Conservation (phyloP, 1,140 invertebrate genomes). For the Drosophila kepulauana region DNA sequence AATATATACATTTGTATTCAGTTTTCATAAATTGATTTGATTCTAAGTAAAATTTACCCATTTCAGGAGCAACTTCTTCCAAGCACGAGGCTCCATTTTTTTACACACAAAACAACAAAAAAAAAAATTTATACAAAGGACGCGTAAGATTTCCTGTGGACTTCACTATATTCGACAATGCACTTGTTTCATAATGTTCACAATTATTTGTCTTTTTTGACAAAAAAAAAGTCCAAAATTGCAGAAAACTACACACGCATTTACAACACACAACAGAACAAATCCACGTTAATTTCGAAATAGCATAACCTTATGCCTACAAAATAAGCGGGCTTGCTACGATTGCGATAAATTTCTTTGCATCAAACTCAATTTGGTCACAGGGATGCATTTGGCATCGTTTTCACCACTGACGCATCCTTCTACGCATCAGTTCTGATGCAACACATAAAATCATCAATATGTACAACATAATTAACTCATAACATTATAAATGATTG, state of each 20-base stretch:
- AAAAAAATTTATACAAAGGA: neutral
- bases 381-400: neutral
- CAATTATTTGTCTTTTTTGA: neutral
- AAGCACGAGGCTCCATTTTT: slow-evolving; percentile 63
- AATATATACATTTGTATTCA: neutral
- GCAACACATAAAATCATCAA: no score
- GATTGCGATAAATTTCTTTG: neutral
- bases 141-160: neutral
- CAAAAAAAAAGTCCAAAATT: neutral
- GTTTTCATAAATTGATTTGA: neutral
- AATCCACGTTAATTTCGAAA: neutral
- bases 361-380: neutral
- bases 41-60: slow-evolving; percentile 63
- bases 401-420: no score
- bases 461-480: no score
- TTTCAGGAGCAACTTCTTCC: slow-evolving; percentile 71
- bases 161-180: neutral
- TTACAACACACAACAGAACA: neutral
- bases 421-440: no score
- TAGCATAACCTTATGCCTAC: neutral
- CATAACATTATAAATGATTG: no score
- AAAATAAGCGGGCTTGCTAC: neutral
- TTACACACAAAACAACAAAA: slow-evolving; percentile 9
- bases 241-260: neutral
- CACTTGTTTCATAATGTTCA: neutral